These are phyloP conservation scores for Amphipoea oculea DNA, from an alignment of 2,888 invertebrate genomes.

Conservation along the genomic window DNA sequence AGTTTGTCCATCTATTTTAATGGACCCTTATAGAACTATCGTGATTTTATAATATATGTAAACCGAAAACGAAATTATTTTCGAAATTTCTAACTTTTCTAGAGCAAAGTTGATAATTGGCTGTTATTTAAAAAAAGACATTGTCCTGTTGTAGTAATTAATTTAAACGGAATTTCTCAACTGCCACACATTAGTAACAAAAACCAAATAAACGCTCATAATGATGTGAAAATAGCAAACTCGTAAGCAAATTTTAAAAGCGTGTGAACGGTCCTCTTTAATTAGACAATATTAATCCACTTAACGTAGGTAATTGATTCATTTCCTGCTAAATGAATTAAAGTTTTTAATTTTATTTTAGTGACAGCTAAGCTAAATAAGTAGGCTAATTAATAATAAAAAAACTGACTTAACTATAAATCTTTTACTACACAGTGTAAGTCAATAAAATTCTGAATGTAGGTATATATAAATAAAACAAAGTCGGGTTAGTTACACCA, in stretches of 20 bases:
- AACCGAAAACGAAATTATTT: no score
- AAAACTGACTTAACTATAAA: constrained; percentile 17
- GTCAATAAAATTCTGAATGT: background rate
- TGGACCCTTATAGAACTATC: no score
- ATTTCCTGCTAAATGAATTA: constrained; percentile 36
- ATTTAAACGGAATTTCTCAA: background rate
- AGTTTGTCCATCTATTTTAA: no score
- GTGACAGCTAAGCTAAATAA: no score
- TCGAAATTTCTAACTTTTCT: background rate
- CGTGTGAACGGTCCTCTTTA: constrained; percentile 22
- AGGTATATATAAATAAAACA: no score
- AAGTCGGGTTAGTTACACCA: no score
- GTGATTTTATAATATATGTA: no score
- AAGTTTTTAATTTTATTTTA: constrained; percentile 11
- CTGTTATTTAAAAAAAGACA: background rate
- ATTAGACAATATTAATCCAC: constrained; percentile 14
- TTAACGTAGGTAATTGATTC: background rate
- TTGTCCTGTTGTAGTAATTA: constrained; percentile 6
- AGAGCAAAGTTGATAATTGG: background rate
- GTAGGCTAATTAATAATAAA: no score
- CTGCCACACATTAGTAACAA: background rate
- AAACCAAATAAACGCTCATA: background rate
- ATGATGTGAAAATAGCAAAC: constrained; percentile 5
- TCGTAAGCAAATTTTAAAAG: background rate
- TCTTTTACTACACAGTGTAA: background rate